Evolutionary conservation across 2,113 vertebrate species (phyloP).

Genomic region (Grus americana): DNA sequence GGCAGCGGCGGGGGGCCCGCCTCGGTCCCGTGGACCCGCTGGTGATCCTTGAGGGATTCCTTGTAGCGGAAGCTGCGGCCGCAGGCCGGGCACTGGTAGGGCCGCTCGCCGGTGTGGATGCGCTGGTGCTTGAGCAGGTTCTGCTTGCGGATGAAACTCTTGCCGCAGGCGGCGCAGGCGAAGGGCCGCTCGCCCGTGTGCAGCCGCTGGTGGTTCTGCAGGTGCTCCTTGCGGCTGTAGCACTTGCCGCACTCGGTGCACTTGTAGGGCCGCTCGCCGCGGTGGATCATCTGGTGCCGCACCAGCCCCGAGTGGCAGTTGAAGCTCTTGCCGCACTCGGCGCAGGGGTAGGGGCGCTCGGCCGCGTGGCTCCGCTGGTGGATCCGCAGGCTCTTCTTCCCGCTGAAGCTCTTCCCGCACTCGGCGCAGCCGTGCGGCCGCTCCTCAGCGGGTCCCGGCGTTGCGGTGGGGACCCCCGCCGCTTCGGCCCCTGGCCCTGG

Average conservation of each 20-base stretch:
- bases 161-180: slow-evolving; percentile 77
- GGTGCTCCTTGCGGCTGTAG: slow-evolving; percentile 80
- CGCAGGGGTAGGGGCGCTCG: slow-evolving; percentile 68
- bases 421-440: slow-evolving; percentile 52
- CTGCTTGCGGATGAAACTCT: slow-evolving; percentile 71
- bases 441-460: background rate
- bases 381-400: slow-evolving; percentile 55
- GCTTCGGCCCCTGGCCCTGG: background rate
- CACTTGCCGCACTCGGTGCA: slow-evolving; percentile 79
- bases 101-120: slow-evolving; percentile 76
- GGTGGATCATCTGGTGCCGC: slow-evolving; percentile 77
- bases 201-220: slow-evolving; percentile 80
- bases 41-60: slow-evolving; percentile 69
- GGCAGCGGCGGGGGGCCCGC: background rate
- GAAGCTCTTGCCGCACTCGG: slow-evolving; percentile 80
- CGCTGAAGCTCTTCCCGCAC: slow-evolving; percentile 72
- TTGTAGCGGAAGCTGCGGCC: slow-evolving; percentile 69
- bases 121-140: slow-evolving; percentile 78
- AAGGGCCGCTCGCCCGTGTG: slow-evolving; percentile 82
- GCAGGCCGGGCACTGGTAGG: slow-evolving; percentile 67
- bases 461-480: background rate
- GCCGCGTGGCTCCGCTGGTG: slow-evolving; percentile 47
- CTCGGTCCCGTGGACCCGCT: slow-evolving; percentile 34
- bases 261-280: slow-evolving; percentile 75
- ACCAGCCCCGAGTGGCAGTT: slow-evolving; percentile 79